phyloP scores from a whole-genome alignment of 1,140 invertebrate species.

The Eumeta japonica region DNA sequence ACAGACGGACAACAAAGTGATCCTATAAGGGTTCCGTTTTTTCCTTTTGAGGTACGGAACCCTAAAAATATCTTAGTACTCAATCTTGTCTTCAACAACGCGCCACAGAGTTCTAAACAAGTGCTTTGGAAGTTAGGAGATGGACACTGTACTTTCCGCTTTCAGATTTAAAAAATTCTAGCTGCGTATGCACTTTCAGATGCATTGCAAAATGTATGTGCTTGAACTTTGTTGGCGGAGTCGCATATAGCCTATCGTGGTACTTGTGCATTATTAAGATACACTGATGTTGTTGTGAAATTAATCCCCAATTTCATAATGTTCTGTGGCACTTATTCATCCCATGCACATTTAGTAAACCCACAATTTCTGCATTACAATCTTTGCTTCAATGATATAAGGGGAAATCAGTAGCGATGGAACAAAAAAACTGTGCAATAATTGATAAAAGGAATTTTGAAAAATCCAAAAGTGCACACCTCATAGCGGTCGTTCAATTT shows the following conservation, averaged over 20 bases:
- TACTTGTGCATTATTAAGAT: constrained; percentile 11
- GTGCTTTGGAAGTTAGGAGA: constrained; percentile 24
- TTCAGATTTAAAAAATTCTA: constrained; percentile 16
- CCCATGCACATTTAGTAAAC: constrained; percentile 10
- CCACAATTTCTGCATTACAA: constrained; percentile 13
- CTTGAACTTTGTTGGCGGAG: constrained; percentile 10
- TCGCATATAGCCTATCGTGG: constrained; percentile 9
- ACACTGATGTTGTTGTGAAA: not conserved
- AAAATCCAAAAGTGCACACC: no score
- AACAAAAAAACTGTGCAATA: constrained; percentile 14
- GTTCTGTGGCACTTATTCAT: constrained; percentile 10
- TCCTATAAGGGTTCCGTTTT: no score
- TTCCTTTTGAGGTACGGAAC: no score
- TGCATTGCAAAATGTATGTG: constrained; percentile 25
- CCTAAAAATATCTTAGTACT: no score
- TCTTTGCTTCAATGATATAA: constrained; percentile 10
- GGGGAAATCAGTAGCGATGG: constrained; percentile 11
- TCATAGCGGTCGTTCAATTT: no score
- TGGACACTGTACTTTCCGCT: constrained; percentile 10
- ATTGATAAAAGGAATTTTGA: no score
- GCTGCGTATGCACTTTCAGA: constrained; percentile 20
- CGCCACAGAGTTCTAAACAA: constrained; percentile 19
- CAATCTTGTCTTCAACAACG: constrained; percentile 27
- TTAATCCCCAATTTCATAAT: constrained; percentile 6
- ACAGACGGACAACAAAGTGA: no score